phyloP scores from a whole-genome alignment of 2,113 vertebrate genomes.

The Microcebus tavaratra region DNA sequence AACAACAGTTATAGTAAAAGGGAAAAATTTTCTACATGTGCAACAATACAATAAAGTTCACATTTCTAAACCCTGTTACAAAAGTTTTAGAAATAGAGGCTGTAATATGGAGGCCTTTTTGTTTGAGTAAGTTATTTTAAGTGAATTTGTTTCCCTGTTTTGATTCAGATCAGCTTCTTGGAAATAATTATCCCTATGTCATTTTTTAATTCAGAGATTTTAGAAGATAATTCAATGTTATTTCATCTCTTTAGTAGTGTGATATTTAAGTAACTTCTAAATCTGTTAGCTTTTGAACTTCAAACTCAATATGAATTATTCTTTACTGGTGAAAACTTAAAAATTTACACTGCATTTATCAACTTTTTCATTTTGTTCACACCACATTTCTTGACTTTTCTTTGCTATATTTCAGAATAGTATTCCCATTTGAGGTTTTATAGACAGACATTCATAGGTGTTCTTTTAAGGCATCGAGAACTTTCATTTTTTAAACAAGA shows the following conservation, averaged over 20 bases:
- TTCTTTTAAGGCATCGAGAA: neutral
- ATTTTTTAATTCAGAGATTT: conserved; percentile 21
- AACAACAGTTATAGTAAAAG: conserved; percentile 28
- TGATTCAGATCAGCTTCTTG: conserved; percentile 1
- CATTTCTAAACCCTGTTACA: neutral
- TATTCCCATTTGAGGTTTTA: neutral
- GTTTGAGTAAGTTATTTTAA: conserved; percentile 6
- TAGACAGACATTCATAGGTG: neutral
- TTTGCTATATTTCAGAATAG: neutral
- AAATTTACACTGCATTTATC: neutral
- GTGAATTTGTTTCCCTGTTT: neutral
- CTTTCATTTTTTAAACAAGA: neutral
- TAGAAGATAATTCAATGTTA: neutral
- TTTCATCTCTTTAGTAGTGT: neutral
- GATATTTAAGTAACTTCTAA: neutral
- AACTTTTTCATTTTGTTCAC: neutral
- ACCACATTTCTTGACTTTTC: neutral
- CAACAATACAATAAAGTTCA: neutral
- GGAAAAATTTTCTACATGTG: neutral
- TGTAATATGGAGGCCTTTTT: neutral
- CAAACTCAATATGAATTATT: neutral
- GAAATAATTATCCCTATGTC: neutral
- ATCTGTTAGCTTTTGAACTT: neutral
- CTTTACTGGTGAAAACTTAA: neutral
- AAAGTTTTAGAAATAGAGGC: conserved; percentile 13